Evolutionary conservation across 2,797 vertebrate species (phyloP).

Genomic region (Thunnus albacares): DNA sequence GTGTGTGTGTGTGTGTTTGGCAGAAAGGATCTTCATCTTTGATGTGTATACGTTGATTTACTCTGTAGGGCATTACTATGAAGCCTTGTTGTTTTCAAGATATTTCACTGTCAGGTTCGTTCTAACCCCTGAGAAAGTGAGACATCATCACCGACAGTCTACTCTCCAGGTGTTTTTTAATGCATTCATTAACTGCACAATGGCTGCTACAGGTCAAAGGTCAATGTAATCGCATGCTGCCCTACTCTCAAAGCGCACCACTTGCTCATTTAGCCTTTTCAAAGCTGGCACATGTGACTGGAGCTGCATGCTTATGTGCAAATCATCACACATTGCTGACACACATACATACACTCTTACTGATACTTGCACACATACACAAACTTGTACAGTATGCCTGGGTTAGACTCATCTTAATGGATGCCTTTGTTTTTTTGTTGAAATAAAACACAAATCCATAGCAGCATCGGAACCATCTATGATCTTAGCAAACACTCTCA

Average conservation of each 20-base stretch:
- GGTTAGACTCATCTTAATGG: conserved; percentile 6
- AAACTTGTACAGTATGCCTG: background rate
- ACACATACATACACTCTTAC: conserved; percentile 2
- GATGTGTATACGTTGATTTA: background rate
- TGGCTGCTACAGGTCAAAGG: conserved; percentile 24
- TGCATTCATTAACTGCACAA: conserved; percentile 19
- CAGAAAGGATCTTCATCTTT: conserved; percentile 10
- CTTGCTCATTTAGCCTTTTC: conserved; percentile 47
- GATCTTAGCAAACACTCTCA: conserved; percentile 23
- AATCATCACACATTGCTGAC: conserved; percentile 27
- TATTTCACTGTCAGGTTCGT: conserved; percentile 9
- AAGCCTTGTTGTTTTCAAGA: conserved; percentile 23
- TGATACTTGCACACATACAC: background rate
- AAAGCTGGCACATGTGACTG: conserved; percentile 27
- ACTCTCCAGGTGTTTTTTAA: conserved; percentile 6
- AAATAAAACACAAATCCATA: conserved; percentile 8
- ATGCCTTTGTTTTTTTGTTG: conserved; percentile 25
- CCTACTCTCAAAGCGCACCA: background rate
- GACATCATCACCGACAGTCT: background rate
- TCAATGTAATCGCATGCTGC: conserved; percentile 15
- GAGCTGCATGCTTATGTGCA: conserved; percentile 35
- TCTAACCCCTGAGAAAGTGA: background rate
- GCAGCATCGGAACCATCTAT: conserved; percentile 13
- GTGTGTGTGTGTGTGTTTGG: conserved; percentile 6
- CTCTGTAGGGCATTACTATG: background rate